A percentile compares a stretch with the other conserved stretches of the same genome.
phyloP scores from a whole-genome alignment of 2,797 vertebrate species.

The Acipenser transmontanus region DNA sequence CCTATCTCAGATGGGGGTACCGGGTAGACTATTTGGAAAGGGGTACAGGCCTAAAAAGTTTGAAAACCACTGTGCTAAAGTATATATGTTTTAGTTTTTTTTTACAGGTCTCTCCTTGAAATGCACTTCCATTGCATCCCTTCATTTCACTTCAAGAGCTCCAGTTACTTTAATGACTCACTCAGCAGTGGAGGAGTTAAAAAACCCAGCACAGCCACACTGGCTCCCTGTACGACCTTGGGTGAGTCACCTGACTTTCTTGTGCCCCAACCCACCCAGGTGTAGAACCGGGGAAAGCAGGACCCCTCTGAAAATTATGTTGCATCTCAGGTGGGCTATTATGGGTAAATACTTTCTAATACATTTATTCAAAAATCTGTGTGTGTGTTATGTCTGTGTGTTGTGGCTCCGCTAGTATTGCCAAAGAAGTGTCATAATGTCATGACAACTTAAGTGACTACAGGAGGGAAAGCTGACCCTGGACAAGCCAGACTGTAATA shows the following conservation, averaged over 20 bases:
- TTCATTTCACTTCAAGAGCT: no score
- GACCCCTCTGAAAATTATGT: background rate
- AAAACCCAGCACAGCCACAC: no score
- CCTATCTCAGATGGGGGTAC: no score
- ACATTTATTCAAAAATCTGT: slow-evolving; percentile 52
- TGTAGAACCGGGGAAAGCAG: slow-evolving; percentile 31
- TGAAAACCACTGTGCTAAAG: no score
- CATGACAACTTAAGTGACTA: slow-evolving; percentile 59
- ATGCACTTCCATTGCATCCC: no score
- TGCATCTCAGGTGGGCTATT: slow-evolving; percentile 49
- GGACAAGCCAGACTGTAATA: slow-evolving; percentile 32
- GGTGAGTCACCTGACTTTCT: slow-evolving; percentile 60
- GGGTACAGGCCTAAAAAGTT: no score
- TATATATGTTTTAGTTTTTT: no score
- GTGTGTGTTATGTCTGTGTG: slow-evolving; percentile 48
- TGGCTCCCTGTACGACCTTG: slow-evolving; percentile 49
- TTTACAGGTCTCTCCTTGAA: no score
- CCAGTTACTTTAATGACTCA: no score
- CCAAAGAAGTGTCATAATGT: slow-evolving; percentile 63
- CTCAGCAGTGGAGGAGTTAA: no score
- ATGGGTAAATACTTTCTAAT: slow-evolving; percentile 38
- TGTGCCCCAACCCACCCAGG: slow-evolving; percentile 39
- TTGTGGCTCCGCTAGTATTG: slow-evolving; percentile 45
- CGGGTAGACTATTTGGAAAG: no score
- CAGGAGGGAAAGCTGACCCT: slow-evolving; percentile 56